Percentiles rank a stretch among this genome's conserved stretches.
phyloP scores from a whole-genome alignment of 2,113 vertebrate genomes.

The Vireo altiloquus region DNA sequence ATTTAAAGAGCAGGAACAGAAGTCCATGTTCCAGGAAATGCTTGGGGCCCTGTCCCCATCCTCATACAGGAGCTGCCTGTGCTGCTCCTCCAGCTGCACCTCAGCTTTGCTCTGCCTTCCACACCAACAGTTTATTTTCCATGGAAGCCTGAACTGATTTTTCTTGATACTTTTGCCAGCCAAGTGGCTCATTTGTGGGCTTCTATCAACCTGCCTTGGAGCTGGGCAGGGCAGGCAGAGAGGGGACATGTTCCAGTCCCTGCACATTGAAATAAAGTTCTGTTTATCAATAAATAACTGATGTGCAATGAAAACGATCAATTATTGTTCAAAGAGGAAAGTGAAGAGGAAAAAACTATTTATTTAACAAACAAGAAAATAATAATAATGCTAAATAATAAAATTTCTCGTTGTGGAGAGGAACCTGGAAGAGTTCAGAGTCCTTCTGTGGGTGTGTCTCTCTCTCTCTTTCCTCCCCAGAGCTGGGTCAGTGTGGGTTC shows the following conservation, averaged over 20 bases:
- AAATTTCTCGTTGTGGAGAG: too few species aligned
- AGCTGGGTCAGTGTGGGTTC: too few species aligned
- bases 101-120: background rate
- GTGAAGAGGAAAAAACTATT: too few species aligned
- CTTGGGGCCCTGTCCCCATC: background rate
- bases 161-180: background rate
- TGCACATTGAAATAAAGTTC: background rate
- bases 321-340: background rate
- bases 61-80: background rate
- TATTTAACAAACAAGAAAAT: too few species aligned
- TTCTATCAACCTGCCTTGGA: background rate
- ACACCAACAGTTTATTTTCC: background rate
- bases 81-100: background rate
- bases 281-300: background rate
- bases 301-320: background rate
- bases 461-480: too few species aligned
- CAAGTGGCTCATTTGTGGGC: background rate
- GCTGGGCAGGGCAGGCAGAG: accelerated
- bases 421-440: too few species aligned
- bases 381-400: too few species aligned
- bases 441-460: too few species aligned
- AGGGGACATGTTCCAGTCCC: background rate
- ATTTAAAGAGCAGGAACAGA: background rate
- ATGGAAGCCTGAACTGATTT: background rate
- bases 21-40: background rate